Conservation (phyloP, 2,888 invertebrate genomes). For the Sympetrum striolatum region DNA sequence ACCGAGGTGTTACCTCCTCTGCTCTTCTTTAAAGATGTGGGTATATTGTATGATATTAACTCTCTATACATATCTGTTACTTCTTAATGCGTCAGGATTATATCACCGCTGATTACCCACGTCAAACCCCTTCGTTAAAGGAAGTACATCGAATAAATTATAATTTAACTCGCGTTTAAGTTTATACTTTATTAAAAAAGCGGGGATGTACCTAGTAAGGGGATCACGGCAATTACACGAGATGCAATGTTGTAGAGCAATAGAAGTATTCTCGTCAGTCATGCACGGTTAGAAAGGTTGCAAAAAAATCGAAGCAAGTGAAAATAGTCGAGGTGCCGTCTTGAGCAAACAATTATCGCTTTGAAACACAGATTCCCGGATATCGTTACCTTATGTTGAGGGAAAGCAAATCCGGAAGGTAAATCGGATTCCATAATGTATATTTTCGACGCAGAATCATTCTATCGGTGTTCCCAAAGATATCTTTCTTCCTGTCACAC, state of each 20-base stretch:
- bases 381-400: neutral
- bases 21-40: neutral
- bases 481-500: neutral
- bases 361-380: neutral
- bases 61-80: neutral
- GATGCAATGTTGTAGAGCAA: neutral
- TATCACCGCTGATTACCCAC: neutral
- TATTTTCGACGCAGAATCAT: neutral
- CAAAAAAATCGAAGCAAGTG: neutral
- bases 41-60: neutral
- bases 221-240: neutral
- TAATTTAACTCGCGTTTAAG: neutral
- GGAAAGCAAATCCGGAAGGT: neutral
- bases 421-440: neutral
- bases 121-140: neutral
- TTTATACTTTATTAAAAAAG: neutral
- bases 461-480: neutral
- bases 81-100: slow-evolving; percentile 11
- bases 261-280: neutral
- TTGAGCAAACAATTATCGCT: neutral
- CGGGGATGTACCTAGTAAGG: neutral
- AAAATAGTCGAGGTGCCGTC: neutral
- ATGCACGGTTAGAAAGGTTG: neutral
- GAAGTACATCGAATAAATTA: slow-evolving; percentile 19
- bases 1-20: neutral